Evolutionary conservation across 2,113 vertebrate species (phyloP).

Genomic region (Rostratula benghalensis): DNA sequence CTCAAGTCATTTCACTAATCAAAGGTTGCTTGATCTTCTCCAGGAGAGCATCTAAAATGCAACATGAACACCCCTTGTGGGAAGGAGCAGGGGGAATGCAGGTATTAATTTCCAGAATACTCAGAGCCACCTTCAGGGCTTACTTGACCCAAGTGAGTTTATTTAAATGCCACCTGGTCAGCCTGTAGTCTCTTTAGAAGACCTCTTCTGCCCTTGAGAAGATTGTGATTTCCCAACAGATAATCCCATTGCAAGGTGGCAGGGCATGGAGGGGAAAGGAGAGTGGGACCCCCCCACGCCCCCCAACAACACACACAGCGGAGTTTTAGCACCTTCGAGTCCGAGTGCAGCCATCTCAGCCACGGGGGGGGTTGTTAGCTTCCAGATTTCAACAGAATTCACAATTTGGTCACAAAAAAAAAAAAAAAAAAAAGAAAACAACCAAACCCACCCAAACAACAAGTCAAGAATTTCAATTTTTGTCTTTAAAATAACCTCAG

Average conservation of each 20-base stretch:
- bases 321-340: background rate
- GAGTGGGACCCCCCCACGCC: background rate
- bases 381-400: background rate
- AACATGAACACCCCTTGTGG: background rate
- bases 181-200: accelerated
- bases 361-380: background rate
- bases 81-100: background rate
- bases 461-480: background rate
- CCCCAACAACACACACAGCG: background rate
- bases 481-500: background rate
- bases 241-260: background rate
- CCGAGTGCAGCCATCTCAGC: background rate
- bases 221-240: background rate
- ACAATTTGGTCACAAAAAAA: background rate
- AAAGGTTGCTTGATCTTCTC: background rate
- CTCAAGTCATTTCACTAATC: background rate
- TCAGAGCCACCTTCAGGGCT: background rate
- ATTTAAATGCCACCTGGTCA: background rate
- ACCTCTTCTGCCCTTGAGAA: background rate
- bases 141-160: accelerated
- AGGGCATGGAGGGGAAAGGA: background rate
- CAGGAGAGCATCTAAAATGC: background rate
- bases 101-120: background rate
- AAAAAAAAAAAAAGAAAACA: background rate
- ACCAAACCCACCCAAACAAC: too few species aligned